These are phyloP conservation scores for Nothobranchius furzeri DNA, from an alignment of 2,113 vertebrate genomes.

Conservation along the genomic window DNA sequence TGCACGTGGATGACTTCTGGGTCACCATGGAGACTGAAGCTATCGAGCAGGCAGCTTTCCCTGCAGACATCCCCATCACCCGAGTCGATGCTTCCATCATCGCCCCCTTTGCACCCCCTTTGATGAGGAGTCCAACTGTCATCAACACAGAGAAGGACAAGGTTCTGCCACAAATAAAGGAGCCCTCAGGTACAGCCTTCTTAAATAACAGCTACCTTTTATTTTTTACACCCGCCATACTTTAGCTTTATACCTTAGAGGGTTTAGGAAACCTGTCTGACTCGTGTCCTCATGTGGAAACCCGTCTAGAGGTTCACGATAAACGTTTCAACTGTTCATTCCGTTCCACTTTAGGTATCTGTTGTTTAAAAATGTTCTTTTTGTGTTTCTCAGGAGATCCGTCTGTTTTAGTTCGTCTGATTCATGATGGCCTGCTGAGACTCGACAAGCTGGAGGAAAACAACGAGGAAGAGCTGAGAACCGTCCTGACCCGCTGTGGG, in stretches of 20 bases:
- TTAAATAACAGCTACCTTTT: not conserved
- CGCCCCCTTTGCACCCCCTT: slow-evolving; percentile 93
- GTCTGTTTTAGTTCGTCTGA: slow-evolving; percentile 86
- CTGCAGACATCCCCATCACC: slow-evolving; percentile 91
- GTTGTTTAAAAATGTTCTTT: not conserved
- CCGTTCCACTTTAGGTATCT: not conserved
- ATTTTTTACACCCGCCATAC: not conserved
- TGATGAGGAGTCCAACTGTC: slow-evolving; percentile 88
- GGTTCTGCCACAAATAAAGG: slow-evolving; percentile 59
- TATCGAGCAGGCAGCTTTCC: slow-evolving; percentile 93
- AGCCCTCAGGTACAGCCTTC: slow-evolving; percentile 48
- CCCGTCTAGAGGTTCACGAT: no score
- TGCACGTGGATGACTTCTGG: slow-evolving; percentile 97
- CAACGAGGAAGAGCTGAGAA: slow-evolving; percentile 82
- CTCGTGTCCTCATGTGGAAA: no score
- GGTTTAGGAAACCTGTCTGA: no score
- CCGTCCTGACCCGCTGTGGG: slow-evolving; percentile 82
- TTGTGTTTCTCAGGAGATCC: slow-evolving; percentile 80
- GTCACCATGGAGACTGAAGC: slow-evolving; percentile 96
- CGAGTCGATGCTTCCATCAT: slow-evolving; percentile 96
- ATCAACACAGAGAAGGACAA: slow-evolving; percentile 98
- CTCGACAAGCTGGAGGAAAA: slow-evolving; percentile 85
- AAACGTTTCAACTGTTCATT: not conserved
- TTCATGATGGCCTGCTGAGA: slow-evolving; percentile 87
- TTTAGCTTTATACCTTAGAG: not conserved